Evolutionary conservation across 1,140 invertebrate genomes (phyloP).

Genomic region (Melanaphis sacchari): DNA sequence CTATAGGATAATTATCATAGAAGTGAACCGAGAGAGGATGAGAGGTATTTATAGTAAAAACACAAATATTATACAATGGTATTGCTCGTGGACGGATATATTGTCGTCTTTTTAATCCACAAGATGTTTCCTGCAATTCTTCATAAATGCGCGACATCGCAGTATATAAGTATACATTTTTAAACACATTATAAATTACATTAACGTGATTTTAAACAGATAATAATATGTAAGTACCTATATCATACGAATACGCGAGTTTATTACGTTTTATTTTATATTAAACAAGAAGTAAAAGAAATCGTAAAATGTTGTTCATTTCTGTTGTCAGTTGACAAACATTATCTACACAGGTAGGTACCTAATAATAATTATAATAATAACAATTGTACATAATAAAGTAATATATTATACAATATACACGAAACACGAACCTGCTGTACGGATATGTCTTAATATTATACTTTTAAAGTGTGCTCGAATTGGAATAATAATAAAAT

Average conservation of each 20-base stretch:
- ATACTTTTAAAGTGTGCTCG: neutral
- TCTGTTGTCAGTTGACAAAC: neutral
- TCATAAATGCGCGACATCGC: neutral
- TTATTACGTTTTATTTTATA: neutral
- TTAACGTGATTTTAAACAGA: neutral
- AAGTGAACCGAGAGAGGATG: neutral
- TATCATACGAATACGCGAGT: neutral
- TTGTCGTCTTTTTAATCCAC: constrained; percentile 10
- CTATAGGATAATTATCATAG: neutral
- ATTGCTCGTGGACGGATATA: constrained; percentile 20
- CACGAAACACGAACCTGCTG: neutral
- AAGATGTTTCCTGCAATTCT: neutral
- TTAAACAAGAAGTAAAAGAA: neutral
- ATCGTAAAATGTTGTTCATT: neutral
- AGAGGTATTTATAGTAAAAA: neutral
- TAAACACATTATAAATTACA: neutral
- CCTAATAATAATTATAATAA: constrained; percentile 14
- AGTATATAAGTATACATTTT: neutral
- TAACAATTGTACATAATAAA: neutral
- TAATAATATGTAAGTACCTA: neutral
- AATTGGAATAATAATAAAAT: neutral
- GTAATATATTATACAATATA: neutral
- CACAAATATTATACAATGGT: neutral
- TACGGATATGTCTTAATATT: neutral
- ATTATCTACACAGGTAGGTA: constrained; percentile 14